phyloP scores from a whole-genome alignment of 2,797 vertebrate genomes.

The Pantherophis vulpinus region DNA sequence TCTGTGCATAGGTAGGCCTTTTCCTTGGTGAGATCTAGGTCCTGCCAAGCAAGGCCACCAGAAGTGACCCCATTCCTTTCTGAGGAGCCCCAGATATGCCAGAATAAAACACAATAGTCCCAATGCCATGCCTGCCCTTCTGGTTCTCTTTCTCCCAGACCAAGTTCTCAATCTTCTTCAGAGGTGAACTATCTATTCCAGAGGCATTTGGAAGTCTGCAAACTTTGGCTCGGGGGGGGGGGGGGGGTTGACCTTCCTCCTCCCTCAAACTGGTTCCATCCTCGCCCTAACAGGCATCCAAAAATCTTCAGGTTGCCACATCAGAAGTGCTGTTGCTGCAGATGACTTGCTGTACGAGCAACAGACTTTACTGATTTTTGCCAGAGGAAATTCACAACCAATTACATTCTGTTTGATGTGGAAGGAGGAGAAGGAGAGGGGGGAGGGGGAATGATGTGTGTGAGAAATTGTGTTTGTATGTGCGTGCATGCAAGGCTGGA shows the following conservation, averaged over 20 bases:
- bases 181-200: neutral
- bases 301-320: neutral
- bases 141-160: neutral
- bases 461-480: neutral
- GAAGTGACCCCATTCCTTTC: neutral
- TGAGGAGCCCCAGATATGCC: too few relatives aligned
- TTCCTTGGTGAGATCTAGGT: neutral
- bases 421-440: neutral
- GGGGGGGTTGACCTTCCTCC: too few relatives aligned
- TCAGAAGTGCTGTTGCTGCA: conserved; percentile 13
- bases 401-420: conserved; percentile 57
- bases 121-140: neutral
- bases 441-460: neutral
- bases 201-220: neutral
- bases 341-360: conserved; percentile 13
- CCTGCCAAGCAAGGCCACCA: neutral
- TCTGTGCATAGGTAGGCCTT: neutral
- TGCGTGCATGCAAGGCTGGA: neutral
- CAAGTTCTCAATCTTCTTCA: neutral
- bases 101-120: neutral
- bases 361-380: conserved; percentile 62
- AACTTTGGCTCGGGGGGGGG: neutral
- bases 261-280: neutral
- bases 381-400: conserved; percentile 58
- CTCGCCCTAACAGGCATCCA: neutral